Evolutionary conservation across 1,140 invertebrate genomes (phyloP), one percentile per base, ranked within the genome.

Genomic region (Drosophila mojavensis): DNA sequence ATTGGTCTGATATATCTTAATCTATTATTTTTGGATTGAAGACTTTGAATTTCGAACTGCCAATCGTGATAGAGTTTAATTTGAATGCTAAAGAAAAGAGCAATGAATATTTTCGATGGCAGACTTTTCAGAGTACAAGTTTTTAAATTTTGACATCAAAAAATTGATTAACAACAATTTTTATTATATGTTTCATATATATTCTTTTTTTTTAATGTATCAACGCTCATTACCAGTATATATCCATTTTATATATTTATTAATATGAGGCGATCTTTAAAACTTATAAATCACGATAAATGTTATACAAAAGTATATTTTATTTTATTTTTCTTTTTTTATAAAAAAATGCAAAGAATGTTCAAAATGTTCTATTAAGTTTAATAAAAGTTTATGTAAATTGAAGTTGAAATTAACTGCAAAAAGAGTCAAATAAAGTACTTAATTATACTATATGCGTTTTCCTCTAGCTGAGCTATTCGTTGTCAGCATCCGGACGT

Each of bases 401-500:
- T 30, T 58, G 48, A 61, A 65, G 41, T 70, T 59, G 59, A 63
- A 71, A 64, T 43, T 59, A 39, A 11, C 61, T 24, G 48, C 50
- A 50, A 81, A 81, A 75, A 41, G 47, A 41, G 41, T 71, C 62
- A 53, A 60, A 69, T 68, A 76, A 70, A 75, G n/a, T 48, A 50
- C 56, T 53, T 61, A 54, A 30, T 28, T 15, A 54, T 45, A 4
- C 5, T 65, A 26, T 13, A 5, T 2, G 36, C 2, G 6, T 13
- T 11, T 48, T 26, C n/a, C 26, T 30, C 26, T 62, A 65, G 9
- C 72, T 50, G 17, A 17, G 2, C 6, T 45, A 20, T 0, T 90
- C 67, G 2, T 91, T 85, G 41, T 92, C 93, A 4, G 43, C 26
- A 1, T 58, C 43, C 5, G 55, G 79, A 62, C 92, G 93, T 88